These are phyloP conservation scores for Microtus obscurus DNA, from an alignment of 2,797 vertebrate species.

Conservation along the genomic window DNA sequence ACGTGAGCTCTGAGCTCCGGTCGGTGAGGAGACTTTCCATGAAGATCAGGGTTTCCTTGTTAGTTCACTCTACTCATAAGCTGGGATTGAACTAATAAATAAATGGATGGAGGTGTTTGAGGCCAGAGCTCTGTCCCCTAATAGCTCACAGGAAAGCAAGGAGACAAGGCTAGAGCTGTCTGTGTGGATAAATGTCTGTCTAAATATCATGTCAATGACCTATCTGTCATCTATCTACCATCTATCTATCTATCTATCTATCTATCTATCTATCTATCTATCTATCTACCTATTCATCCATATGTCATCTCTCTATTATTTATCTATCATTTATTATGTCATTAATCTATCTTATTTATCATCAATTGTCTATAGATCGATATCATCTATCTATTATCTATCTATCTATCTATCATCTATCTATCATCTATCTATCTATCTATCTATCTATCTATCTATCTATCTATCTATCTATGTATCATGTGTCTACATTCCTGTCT, in stretches of 20 bases:
- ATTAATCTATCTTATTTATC: not conserved
- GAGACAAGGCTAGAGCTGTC: not conserved
- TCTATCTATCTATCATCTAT: not conserved
- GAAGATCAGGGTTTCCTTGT: not conserved
- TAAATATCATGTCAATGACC: not conserved
- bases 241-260: not conserved
- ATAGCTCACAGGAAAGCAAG: constrained; percentile 1
- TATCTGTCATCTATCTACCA: not conserved
- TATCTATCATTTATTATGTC: not conserved
- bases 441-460: not conserved
- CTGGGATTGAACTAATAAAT: not conserved
- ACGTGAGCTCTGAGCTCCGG: not conserved
- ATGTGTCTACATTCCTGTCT: too few species aligned
- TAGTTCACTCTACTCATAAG: not conserved
- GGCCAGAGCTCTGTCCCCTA: not conserved
- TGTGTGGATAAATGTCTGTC: not conserved
- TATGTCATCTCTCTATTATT: not conserved
- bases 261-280: not conserved
- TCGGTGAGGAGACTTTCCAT: not conserved
- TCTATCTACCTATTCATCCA: too few species aligned
- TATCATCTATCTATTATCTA: not conserved
- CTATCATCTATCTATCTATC: not conserved
- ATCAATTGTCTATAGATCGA: not conserved
- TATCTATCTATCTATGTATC: too few species aligned
- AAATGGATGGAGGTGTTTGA: not conserved